Evolutionary conservation across 1,140 invertebrate genomes (phyloP).

Genomic region (Atta texana): DNA sequence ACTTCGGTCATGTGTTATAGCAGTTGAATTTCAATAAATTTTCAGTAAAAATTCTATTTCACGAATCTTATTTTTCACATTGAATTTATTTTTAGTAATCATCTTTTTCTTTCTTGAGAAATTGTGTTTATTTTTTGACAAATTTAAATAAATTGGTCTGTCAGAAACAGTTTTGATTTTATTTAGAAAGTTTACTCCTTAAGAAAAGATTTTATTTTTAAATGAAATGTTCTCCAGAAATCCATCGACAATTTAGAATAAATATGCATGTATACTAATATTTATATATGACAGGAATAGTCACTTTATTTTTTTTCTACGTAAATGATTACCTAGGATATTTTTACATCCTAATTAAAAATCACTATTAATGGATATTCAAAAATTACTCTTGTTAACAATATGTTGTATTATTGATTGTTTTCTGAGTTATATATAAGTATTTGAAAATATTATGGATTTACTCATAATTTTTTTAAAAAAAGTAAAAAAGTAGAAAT

Average conservation of each 20-base stretch:
- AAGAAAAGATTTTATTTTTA: background rate
- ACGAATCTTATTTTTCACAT: background rate
- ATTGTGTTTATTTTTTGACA: background rate
- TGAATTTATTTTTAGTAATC: background rate
- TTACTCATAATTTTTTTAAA: too few species aligned
- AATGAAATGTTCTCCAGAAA: background rate
- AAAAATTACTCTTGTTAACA: too few species aligned
- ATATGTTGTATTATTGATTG: too few species aligned
- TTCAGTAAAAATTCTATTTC: background rate
- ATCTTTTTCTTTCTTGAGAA: background rate
- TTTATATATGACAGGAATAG: too few species aligned
- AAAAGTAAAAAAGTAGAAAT: too few species aligned
- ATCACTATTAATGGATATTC: too few species aligned
- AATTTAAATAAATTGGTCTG: conserved; percentile 28
- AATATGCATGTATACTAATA: background rate
- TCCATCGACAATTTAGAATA: background rate
- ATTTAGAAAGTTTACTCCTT: background rate
- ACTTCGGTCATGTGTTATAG: background rate
- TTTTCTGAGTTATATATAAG: too few species aligned
- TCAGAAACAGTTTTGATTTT: background rate
- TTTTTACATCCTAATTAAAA: too few species aligned
- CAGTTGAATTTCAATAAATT: background rate
- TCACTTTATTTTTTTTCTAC: too few species aligned
- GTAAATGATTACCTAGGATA: too few species aligned
- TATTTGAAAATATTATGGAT: too few species aligned